A percentile compares a stretch with the other conserved stretches of the same genome.
Conservation (phyloP, 2,888 invertebrate species). For the Octonoba sinensis region DNA sequence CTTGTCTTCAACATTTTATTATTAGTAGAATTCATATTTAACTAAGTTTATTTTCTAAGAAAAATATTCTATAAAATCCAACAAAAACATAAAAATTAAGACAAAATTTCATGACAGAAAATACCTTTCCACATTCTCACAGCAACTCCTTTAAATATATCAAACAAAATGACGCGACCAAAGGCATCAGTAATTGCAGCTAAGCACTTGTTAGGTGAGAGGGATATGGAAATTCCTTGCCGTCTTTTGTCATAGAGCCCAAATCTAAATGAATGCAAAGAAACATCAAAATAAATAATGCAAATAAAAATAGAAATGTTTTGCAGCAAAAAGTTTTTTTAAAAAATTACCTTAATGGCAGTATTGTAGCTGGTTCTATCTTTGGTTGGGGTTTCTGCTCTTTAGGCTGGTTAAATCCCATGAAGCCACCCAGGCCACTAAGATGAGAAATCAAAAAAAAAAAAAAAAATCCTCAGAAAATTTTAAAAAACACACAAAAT, state of each 20-base stretch:
- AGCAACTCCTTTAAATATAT: slow-evolving; percentile 83
- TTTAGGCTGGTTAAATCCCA: slow-evolving; percentile 49
- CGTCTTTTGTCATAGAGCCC: slow-evolving; percentile 85
- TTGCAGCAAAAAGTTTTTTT: not conserved
- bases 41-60: not conserved
- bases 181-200: slow-evolving; percentile 87
- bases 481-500: not conserved
- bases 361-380: slow-evolving; percentile 79
- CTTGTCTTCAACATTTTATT: not conserved
- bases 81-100: not conserved
- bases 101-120: not conserved
- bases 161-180: slow-evolving; percentile 89
- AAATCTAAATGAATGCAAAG: slow-evolving; percentile 74
- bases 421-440: slow-evolving; percentile 55
- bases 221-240: slow-evolving; percentile 80
- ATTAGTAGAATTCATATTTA: not conserved
- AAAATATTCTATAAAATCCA: not conserved
- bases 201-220: slow-evolving; percentile 84
- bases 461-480: not conserved
- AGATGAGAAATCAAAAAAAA: slow-evolving; percentile 1
- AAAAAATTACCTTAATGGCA: slow-evolving; percentile 76
- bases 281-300: slow-evolving; percentile 9
- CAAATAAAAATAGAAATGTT: not conserved
- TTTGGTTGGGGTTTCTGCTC: slow-evolving; percentile 68
- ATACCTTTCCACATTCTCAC: slow-evolving; percentile 88